Evolutionary conservation across 2,888 invertebrate genomes (phyloP).

Genomic region (Xestia sexstrigata): DNA sequence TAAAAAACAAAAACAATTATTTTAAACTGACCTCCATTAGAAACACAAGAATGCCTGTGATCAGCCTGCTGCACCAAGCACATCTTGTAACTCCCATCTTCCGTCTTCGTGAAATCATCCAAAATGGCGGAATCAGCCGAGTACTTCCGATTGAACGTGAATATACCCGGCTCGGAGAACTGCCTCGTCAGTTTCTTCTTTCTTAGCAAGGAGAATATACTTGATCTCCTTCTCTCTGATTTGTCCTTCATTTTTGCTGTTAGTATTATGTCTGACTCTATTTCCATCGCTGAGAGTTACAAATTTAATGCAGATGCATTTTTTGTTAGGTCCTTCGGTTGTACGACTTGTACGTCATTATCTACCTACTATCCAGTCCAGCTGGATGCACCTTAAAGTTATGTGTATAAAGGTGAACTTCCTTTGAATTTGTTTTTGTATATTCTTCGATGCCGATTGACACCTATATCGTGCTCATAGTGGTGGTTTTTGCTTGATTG

Average conservation of each 20-base stretch:
- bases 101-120: constrained; percentile 75
- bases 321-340: not conserved
- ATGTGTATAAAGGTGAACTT: not conserved
- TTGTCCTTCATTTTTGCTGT: constrained; percentile 78
- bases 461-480: not conserved
- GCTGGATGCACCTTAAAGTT: not conserved
- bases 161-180: constrained; percentile 77
- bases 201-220: constrained; percentile 82
- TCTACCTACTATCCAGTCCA: not conserved
- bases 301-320: not conserved
- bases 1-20: not conserved
- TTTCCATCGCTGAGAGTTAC: constrained; percentile 71
- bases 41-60: constrained; percentile 65
- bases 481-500: not conserved
- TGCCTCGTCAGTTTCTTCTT: constrained; percentile 83
- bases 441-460: not conserved
- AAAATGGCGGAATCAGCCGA: constrained; percentile 84
- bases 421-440: not conserved
- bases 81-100: constrained; percentile 70
- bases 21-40: constrained; percentile 75
- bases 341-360: not conserved
- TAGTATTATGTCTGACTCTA: constrained; percentile 72
- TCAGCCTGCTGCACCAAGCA: constrained; percentile 67
- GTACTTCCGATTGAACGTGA: constrained; percentile 76
- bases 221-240: constrained; percentile 78